Evolutionary conservation across 2,113 vertebrate species (phyloP), one percentile per base, ranked within the genome.

Genomic region (Catharus minimus): DNA sequence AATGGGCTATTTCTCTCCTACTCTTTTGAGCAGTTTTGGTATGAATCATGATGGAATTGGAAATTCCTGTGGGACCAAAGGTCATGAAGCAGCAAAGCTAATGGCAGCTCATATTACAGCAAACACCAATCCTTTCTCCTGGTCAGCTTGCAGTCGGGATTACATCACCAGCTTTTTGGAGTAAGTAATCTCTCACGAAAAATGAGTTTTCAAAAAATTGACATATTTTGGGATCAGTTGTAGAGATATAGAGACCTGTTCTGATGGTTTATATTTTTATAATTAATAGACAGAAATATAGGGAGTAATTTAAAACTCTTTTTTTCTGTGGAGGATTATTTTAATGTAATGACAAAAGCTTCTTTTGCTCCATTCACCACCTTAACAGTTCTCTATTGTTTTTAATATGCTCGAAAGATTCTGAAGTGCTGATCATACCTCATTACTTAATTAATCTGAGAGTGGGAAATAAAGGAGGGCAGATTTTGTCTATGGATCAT

Each of bases 41-140:
- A 99, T 99, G 99, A 99, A 99, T 98, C 99, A 99, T 87, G 99
- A 99, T 91, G 99, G 99, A 95, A 99, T 99, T 94, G 99, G 99
- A 95, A 99, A 99, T 98, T 98, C 99, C 96, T 99, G 99, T 94
- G 99, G 99, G 84, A 99, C 99, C 73, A 99, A 99, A 98, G 99
- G 99, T 97, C 99, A 99, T 30, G 99, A 99, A 98, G 98, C 98
- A 83, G 99, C 99, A 97, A 99, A 99, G 92, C 98, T 99, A 97
- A 99, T 99, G 99, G 99, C 99, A 75, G 99, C 99, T 96, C 99
- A 99, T 86, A 99, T 99, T 96, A 99, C 99, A 69, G 98, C 99
- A 96, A 99, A 99, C 97, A 99, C 99, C 98, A 99, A 99, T 96
- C 99, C 99, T 38, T 99, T 99, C 97, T 99, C 99, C 97, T 99